phyloP scores from a whole-genome alignment of 2,888 invertebrate species.

The Amorpha juglandis region DNA sequence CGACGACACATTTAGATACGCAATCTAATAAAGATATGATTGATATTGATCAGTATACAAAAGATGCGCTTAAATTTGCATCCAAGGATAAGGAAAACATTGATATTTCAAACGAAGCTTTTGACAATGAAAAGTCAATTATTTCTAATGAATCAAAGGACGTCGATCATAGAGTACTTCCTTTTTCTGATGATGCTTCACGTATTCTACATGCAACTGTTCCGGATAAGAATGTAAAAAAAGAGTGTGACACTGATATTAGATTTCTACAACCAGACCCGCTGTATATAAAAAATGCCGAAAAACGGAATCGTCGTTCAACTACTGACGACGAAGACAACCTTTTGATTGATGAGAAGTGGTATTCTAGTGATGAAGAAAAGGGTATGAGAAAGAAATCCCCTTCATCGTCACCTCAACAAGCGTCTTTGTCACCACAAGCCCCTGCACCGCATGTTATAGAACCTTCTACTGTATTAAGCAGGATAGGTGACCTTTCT shows the following conservation, averaged over 20 bases:
- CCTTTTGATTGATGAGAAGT: slow-evolving; percentile 85
- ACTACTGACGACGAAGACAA: slow-evolving; percentile 85
- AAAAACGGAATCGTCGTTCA: slow-evolving; percentile 74
- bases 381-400: slow-evolving; percentile 78
- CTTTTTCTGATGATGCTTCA: slow-evolving; percentile 66
- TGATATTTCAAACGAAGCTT: slow-evolving; percentile 70
- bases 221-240: slow-evolving; percentile 51
- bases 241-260: slow-evolving; percentile 76
- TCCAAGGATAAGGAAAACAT: slow-evolving; percentile 78
- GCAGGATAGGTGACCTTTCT: slow-evolving; percentile 87
- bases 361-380: slow-evolving; percentile 93
- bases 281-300: slow-evolving; percentile 70
- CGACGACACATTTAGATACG: slow-evolving; percentile 50
- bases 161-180: slow-evolving; percentile 79
- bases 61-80: slow-evolving; percentile 80
- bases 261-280: slow-evolving; percentile 76
- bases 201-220: slow-evolving; percentile 48
- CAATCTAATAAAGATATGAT: slow-evolving; percentile 70
- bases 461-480: slow-evolving; percentile 81
- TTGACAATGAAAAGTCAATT: slow-evolving; percentile 60
- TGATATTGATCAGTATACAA: slow-evolving; percentile 82
- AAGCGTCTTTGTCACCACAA: slow-evolving; percentile 57
- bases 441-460: slow-evolving; percentile 78
- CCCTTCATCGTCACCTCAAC: slow-evolving; percentile 65
- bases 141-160: slow-evolving; percentile 68